Evolutionary conservation across 2,888 invertebrate species (phyloP).

Genomic region (Pachycephus smyrnensis): DNA sequence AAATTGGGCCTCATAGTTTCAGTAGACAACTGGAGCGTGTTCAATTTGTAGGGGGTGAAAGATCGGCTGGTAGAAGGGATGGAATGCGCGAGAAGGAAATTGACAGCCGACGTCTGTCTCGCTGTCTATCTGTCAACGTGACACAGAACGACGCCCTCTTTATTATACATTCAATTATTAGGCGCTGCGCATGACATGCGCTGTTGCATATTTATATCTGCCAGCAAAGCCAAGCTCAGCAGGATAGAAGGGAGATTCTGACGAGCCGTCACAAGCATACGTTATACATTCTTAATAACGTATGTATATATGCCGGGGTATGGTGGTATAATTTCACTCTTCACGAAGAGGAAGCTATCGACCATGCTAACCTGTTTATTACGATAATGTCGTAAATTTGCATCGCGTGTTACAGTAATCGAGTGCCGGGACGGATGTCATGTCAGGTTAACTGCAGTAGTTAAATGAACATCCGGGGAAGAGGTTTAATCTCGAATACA

Average conservation of each 20-base stretch:
- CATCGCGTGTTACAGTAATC: slow-evolving; percentile 50
- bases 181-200: slow-evolving; percentile 64
- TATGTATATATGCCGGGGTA: slow-evolving; percentile 14
- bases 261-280: slow-evolving; percentile 59
- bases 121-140: slow-evolving; percentile 55
- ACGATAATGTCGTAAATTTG: slow-evolving; percentile 57
- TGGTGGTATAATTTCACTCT: not conserved
- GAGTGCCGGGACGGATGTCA: slow-evolving; percentile 48
- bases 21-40: not conserved
- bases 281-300: slow-evolving; percentile 54
- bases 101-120: slow-evolving; percentile 58
- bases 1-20: not conserved
- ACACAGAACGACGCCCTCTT: slow-evolving; percentile 63
- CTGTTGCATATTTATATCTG: slow-evolving; percentile 65
- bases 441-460: slow-evolving; percentile 50
- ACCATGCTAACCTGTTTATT: slow-evolving; percentile 58
- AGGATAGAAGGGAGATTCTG: slow-evolving; percentile 42
- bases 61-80: not conserved
- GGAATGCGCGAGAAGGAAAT: slow-evolving; percentile 43
- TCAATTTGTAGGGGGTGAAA: not conserved
- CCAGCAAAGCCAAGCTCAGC: slow-evolving; percentile 46
- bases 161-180: slow-evolving; percentile 67
- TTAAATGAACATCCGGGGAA: slow-evolving; percentile 19
- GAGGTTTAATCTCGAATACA: not conserved
- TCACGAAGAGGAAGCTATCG: slow-evolving; percentile 46